Percentiles rank a stretch among this genome's conserved stretches.
Conservation (phyloP, 2,888 invertebrate species). For the Dromius quadrimaculatus region DNA sequence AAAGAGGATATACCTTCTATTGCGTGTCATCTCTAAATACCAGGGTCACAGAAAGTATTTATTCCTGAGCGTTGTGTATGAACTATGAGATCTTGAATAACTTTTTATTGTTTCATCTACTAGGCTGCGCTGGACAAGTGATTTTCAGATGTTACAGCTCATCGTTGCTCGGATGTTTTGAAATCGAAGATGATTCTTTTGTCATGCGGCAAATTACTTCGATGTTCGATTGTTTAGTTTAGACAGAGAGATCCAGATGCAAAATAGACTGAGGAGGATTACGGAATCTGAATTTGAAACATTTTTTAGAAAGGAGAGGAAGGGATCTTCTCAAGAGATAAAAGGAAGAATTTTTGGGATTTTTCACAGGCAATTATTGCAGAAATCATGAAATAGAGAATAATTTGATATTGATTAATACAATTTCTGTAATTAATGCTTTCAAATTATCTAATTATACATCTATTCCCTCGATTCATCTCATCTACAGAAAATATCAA, state of each 20-base stretch:
- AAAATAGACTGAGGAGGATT: constrained; percentile 11
- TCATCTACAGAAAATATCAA: no score
- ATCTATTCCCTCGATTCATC: no score
- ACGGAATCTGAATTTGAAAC: not conserved
- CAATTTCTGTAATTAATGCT: no score
- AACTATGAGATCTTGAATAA: constrained; percentile 11
- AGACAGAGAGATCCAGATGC: constrained; percentile 8
- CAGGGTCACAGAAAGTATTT: constrained; percentile 32
- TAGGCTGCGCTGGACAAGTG: constrained; percentile 23
- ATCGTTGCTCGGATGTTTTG: constrained; percentile 37
- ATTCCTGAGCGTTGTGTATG: constrained; percentile 31
- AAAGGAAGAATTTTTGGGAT: no score
- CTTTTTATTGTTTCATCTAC: constrained; percentile 23
- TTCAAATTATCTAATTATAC: no score
- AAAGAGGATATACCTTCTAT: constrained; percentile 41
- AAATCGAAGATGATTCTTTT: constrained; percentile 40
- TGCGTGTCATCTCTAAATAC: constrained; percentile 43
- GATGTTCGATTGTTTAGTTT: constrained; percentile 32
- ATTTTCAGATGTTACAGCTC: constrained; percentile 37
- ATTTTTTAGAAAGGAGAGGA: no score
- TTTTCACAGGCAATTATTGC: no score
- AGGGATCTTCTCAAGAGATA: no score
- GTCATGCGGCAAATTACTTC: constrained; percentile 37
- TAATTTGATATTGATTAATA: no score
- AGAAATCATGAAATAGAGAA: no score